Conservation (phyloP, 2,888 invertebrate species). For the Lasioglossum morio region DNA sequence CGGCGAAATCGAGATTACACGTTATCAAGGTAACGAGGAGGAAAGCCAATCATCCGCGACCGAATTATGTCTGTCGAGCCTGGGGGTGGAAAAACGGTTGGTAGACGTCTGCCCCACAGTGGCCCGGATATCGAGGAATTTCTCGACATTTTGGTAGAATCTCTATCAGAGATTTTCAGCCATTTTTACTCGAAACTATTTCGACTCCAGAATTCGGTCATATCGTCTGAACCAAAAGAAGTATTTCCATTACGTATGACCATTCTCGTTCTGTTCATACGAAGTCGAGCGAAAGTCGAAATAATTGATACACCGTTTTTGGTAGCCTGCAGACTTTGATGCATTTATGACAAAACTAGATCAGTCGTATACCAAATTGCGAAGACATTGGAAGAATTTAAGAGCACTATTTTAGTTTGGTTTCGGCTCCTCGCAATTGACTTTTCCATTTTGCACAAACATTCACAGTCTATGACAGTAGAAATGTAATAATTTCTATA, state of each 20-base stretch:
- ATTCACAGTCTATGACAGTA: too few species aligned
- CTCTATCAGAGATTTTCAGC: not conserved
- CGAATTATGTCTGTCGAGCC: conserved; percentile 38
- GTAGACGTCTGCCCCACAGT: not conserved
- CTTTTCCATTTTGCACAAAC: too few species aligned
- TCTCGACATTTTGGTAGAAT: not conserved
- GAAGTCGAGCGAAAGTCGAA: not conserved
- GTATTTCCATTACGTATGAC: not conserved
- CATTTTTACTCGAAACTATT: not conserved
- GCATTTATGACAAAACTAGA: not conserved
- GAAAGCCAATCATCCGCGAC: conserved; percentile 48
- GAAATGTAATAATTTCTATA: too few species aligned
- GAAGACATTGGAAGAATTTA: too few species aligned
- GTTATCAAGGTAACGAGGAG: conserved; percentile 43
- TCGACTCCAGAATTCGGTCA: not conserved
- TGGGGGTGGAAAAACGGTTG: not conserved
- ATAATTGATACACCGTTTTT: not conserved
- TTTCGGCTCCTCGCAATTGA: too few species aligned
- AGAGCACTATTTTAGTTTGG: too few species aligned
- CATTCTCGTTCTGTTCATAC: not conserved
- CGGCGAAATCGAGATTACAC: conserved; percentile 58
- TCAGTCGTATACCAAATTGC: too few species aligned
- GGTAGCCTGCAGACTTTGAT: not conserved
- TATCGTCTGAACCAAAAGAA: not conserved
- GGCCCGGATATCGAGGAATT: not conserved